phyloP scores from a whole-genome alignment of 1,140 invertebrate species.

The Phocides pigmalion region DNA sequence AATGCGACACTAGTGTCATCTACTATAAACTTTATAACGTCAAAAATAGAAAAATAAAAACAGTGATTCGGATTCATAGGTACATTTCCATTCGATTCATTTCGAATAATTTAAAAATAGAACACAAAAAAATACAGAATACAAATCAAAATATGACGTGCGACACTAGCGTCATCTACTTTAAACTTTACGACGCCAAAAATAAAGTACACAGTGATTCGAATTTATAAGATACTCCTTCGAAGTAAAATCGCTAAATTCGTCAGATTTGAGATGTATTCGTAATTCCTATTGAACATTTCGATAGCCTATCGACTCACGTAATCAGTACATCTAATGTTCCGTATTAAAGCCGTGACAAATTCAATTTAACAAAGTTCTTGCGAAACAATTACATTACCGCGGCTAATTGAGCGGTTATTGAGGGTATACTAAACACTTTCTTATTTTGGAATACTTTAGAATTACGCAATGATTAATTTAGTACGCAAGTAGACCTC shows the following conservation, averaged over 20 bases:
- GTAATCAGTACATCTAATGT: neutral
- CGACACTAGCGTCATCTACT: neutral
- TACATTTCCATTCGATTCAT: too few relatives aligned
- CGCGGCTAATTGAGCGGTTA: neutral
- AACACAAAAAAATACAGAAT: neutral
- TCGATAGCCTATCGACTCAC: neutral
- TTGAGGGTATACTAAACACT: too few relatives aligned
- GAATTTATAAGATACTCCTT: too few relatives aligned
- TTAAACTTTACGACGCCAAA: conserved; percentile 4
- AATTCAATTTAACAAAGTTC: neutral
- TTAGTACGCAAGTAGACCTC: too few relatives aligned
- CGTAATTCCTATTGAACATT: conserved; percentile 4
- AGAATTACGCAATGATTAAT: too few relatives aligned
- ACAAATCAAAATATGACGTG: conserved; percentile 7
- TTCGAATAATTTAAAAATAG: neutral
- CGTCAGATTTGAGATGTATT: conserved; percentile 22
- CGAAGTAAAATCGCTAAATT: neutral
- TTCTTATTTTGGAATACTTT: too few relatives aligned
- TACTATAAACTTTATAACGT: conserved; percentile 14
- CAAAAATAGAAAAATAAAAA: neutral
- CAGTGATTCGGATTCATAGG: conserved; percentile 7
- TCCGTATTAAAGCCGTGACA: neutral
- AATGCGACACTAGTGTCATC: conserved; percentile 1
- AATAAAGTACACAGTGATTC: neutral
- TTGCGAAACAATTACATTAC: neutral